Base-by-base conservation (phyloP, 1,140 invertebrate species). In the Magallana ariakensis region DNA sequence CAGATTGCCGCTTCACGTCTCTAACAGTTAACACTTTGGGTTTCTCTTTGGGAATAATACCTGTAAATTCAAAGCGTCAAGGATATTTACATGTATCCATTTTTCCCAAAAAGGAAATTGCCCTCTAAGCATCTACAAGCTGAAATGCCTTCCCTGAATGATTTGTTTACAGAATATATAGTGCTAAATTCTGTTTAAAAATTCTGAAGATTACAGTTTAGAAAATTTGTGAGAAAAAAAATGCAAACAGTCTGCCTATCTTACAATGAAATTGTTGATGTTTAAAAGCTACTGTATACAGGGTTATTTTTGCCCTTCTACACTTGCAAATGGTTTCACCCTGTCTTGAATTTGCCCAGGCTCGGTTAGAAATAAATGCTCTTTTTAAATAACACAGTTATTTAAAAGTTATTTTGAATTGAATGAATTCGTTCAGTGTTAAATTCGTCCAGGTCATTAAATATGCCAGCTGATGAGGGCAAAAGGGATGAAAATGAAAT, bases 1-100 rank as follows among this genome's bases (percentile, higher is more conserved):
- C 98, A 33, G 97, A 97, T 93, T 98, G 97, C 46, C 98, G 95
- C 95, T 99, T 99, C 0, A 99, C 98, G 92, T 98, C 98, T 85
- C 98, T 96, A 33, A 99, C 98, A 0, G 98, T 98, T 95, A 98
- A 98, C 46, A 98, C 97, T 93, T 97, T 97, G 89, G 95, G 93
- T 87, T 94, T 95, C 60, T 97, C 97, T 94, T 96, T 96, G 1
- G 97, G 96, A 56, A 97, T 95, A 88, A 97, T 96, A 86, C 96
- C 97, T 97, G 92, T 6, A 95, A 94, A 89, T 89, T 90, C 33
- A 80, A 82, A 55, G 80, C 22, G 66, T 75, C 22, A 75, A 75
- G 66, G 66, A 75, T 75, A 75, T 75, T 26, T 46, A 46, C 22
- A 75, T 26, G 10, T 26, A 22, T 26, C 66, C 66, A 75, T 33